A percentile compares a stretch with the other conserved stretches of the same genome.
These are phyloP conservation scores for Phaonia tiefii DNA, from an alignment of 2,888 invertebrate species.

Conservation along the genomic window DNA sequence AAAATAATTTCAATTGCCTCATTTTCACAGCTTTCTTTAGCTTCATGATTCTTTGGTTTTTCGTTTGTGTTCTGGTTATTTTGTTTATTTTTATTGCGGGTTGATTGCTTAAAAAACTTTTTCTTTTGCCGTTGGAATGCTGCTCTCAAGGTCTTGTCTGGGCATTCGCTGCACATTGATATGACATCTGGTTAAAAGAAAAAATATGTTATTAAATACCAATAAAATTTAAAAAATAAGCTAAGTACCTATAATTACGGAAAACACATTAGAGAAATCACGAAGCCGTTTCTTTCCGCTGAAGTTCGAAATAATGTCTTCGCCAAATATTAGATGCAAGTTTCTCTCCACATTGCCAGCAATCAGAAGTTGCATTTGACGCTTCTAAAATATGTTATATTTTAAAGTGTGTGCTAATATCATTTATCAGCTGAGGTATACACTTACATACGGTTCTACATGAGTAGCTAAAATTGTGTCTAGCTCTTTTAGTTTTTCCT, in stretches of 20 bases:
- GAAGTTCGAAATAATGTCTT: conserved; percentile 36
- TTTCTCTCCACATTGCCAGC: conserved; percentile 21
- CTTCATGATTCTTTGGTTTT: too few relatives aligned
- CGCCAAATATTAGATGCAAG: conserved; percentile 30
- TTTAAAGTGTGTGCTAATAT: background rate
- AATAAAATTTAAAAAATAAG: conserved; percentile 10
- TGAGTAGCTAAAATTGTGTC: conserved; percentile 24
- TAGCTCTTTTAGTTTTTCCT: conserved; percentile 44
- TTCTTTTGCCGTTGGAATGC: conserved; percentile 39
- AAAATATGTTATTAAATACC: background rate
- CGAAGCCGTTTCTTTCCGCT: conserved; percentile 36
- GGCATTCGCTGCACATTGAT: conserved; percentile 34
- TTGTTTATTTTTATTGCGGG: conserved; percentile 38
- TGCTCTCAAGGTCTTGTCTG: conserved; percentile 33
- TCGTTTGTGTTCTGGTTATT: conserved; percentile 14
- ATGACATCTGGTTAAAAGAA: conserved; percentile 36
- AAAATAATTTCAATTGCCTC: too few relatives aligned
- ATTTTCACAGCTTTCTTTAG: too few relatives aligned
- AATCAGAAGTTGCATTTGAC: conserved; percentile 8
- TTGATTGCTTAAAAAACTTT: conserved; percentile 31
- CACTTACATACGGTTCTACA: conserved; percentile 47
- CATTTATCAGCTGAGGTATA: conserved; percentile 1
- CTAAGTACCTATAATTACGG: background rate
- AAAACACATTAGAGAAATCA: conserved; percentile 23
- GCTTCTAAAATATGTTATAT: background rate